Conservation (phyloP, 2,797 vertebrate species). For the Catamblyrhynchus diadema region DNA sequence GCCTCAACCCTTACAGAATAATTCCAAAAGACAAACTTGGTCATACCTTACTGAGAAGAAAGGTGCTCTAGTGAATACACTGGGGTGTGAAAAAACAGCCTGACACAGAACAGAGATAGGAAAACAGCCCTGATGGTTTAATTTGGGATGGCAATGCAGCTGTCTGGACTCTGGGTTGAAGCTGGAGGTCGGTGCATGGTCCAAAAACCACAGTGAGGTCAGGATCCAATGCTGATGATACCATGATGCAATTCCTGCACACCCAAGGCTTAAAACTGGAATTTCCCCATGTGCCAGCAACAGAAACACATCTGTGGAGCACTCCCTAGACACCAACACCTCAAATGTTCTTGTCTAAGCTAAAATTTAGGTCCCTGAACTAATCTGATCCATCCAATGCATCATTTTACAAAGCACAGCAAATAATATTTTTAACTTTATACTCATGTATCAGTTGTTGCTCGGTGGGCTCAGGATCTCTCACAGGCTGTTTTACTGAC, state of each 20-base stretch:
- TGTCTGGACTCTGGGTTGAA: not conserved
- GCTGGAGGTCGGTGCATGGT: not conserved
- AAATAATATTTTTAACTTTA: not conserved
- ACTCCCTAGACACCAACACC: not conserved
- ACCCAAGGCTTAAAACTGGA: not conserved
- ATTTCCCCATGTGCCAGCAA: not conserved
- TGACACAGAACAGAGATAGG: not conserved
- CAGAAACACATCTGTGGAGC: not conserved
- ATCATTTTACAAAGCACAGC: not conserved
- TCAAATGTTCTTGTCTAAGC: not conserved
- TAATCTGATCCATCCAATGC: not conserved
- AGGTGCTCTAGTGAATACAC: not conserved
- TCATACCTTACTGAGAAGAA: constrained; percentile 12
- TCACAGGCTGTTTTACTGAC: not conserved
- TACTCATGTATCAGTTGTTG: not conserved
- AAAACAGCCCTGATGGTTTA: not conserved
- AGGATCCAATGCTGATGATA: not conserved
- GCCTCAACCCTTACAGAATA: constrained; percentile 9
- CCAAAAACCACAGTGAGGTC: not conserved
- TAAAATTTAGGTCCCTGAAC: not conserved
- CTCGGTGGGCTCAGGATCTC: not conserved
- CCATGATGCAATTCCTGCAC: not conserved
- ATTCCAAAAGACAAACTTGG: constrained; percentile 35
- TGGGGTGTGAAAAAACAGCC: not conserved
- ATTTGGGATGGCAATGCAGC: not conserved